Base-by-base conservation (phyloP, 1,140 invertebrate genomes). In the Kradibia gibbosae region DNA sequence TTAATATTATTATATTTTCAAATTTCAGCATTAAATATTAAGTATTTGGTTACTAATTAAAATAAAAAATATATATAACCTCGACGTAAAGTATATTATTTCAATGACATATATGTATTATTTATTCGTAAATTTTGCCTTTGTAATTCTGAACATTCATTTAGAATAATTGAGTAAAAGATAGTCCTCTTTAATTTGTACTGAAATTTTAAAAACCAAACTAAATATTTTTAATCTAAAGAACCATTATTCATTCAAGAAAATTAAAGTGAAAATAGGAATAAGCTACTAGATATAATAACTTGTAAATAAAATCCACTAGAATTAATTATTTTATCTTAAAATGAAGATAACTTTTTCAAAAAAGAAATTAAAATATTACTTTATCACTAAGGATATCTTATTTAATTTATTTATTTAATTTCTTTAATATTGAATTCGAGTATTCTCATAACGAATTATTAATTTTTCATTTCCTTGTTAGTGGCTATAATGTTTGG, bases 341-440 rank as follows among this genome's bases (percentile, higher is more conserved):
- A n/a, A n/a, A n/a, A n/a, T n/a, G n/a, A n/a, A n/a, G n/a, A n/a
- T n/a, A n/a, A n/a, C n/a, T n/a, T n/a, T n/a, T n/a, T n/a, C n/a
- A 53, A 53, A 20, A 8, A 17, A 25, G 15, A 67, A 17, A 36
- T 67, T 31, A 67, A 67, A 39, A 28, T 62, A 48, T 5, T 20
- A 53, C 0, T 34, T 39, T 67, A 39, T 60, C 7, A n/a, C 20
- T 39, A 67, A 10, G 7, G 15, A 22, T 10, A 8, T 39, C 34
- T 53, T 15, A 25, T 67, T 15, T 39, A 76, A 25, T 34, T 48
- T 42, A 10, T 31, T 28, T n/a, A 31, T n/a, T n/a, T n/a, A n/a
- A n/a, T n/a, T 3, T 67, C 36, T 70, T 73, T 81, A 73, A 81
- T 76, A 62, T 65, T 76, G 73, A 76, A 76, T 76, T 71, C 73